Evolutionary conservation across 1,140 invertebrate genomes (phyloP).

Genomic region (Tyrophagus putrescentiae): DNA sequence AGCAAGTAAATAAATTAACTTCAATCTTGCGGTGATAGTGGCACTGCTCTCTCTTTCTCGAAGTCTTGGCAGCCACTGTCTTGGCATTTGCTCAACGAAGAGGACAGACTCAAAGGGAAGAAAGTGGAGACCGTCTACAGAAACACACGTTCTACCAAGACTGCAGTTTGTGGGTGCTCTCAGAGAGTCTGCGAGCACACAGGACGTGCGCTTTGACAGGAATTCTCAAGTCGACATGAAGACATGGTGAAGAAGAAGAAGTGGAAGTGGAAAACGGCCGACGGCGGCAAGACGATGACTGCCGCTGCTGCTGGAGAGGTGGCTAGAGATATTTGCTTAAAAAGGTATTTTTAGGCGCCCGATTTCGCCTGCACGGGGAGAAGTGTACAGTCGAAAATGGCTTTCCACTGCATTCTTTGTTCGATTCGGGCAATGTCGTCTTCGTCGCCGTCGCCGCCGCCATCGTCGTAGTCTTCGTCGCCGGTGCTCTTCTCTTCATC

Average conservation of each 20-base stretch:
- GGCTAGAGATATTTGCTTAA: background rate
- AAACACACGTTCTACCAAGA: too few relatives aligned
- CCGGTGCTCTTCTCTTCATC: too few relatives aligned
- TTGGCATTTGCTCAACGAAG: constrained; percentile 9
- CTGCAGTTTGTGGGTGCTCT: too few relatives aligned
- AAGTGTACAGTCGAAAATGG: too few relatives aligned
- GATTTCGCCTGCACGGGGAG: background rate
- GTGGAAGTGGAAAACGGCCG: background rate
- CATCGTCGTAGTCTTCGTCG: too few relatives aligned
- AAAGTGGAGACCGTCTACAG: too few relatives aligned
- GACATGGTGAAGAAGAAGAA: constrained; percentile 1
- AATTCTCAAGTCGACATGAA: too few relatives aligned
- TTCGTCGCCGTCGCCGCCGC: background rate
- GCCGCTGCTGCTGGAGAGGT: background rate
- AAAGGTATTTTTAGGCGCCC: constrained; percentile 14
- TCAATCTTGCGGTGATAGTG: background rate
- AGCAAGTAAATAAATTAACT: constrained; percentile 5
- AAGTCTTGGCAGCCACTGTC: background rate
- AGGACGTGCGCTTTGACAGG: too few relatives aligned
- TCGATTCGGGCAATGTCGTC: constrained; percentile 5
- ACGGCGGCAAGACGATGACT: background rate
- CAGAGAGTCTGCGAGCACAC: too few relatives aligned
- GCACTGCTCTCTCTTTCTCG: too few relatives aligned
- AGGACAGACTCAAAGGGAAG: background rate
- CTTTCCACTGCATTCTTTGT: constrained; percentile 11